A percentile compares a stretch with the other conserved stretches of the same genome.
Evolutionary conservation across 2,113 vertebrate species (phyloP).

Genomic region (Syngnathus typhle): DNA sequence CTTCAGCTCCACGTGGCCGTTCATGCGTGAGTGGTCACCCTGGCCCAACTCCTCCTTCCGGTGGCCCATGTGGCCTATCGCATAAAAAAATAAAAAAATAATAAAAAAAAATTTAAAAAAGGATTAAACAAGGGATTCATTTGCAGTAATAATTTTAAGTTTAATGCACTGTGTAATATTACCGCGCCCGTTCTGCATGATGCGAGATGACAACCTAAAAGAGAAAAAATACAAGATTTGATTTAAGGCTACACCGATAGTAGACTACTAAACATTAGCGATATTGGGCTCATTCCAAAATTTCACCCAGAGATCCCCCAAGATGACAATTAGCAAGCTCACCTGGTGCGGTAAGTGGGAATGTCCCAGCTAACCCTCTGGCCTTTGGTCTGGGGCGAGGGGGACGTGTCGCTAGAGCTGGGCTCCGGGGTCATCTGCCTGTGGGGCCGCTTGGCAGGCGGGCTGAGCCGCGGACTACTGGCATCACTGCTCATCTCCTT

Average conservation of each 20-base stretch:
- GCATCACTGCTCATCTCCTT: slow-evolving; percentile 87
- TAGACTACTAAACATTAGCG: not conserved
- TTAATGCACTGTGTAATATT: slow-evolving; percentile 44
- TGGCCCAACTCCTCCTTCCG: slow-evolving; percentile 83
- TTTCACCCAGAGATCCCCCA: not conserved
- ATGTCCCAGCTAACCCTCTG: slow-evolving; percentile 92
- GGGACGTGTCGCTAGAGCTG: slow-evolving; percentile 91
- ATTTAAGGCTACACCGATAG: not conserved
- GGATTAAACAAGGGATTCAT: not conserved
- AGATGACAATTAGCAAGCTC: slow-evolving; percentile 10
- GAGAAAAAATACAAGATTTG: slow-evolving; percentile 30
- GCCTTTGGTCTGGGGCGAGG: slow-evolving; percentile 81
- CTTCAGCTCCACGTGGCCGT: slow-evolving; percentile 91
- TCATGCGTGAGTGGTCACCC: slow-evolving; percentile 87
- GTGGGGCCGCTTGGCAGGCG: slow-evolving; percentile 86
- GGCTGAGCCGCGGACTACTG: slow-evolving; percentile 85
- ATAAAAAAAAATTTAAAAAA: slow-evolving; percentile 30
- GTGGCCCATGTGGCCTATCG: slow-evolving; percentile 84
- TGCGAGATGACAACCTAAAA: slow-evolving; percentile 87
- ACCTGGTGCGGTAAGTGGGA: slow-evolving; percentile 88
- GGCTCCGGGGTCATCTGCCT: slow-evolving; percentile 84
- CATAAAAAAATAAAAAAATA: not conserved
- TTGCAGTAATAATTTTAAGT: not conserved
- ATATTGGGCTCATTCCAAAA: not conserved
- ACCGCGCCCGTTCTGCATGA: slow-evolving; percentile 91